These are phyloP conservation scores for Calonectris borealis DNA, from an alignment of 2,113 vertebrate genomes.

Conservation along the genomic window DNA sequence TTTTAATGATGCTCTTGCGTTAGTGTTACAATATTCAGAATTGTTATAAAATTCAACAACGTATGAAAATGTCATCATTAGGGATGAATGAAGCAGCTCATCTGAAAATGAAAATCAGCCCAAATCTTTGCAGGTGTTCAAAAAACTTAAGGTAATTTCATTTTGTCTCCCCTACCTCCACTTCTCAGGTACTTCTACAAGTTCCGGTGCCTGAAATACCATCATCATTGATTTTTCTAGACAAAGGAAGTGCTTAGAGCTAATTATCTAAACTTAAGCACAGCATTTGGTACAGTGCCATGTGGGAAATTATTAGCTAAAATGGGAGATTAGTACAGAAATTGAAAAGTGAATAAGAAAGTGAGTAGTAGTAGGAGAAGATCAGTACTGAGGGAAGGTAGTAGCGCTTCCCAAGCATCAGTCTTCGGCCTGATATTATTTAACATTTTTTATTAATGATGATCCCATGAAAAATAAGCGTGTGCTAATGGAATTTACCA, in stretches of 20 bases:
- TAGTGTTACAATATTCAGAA: constrained; percentile 40
- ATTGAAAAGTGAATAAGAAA: not conserved
- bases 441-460: constrained; percentile 12
- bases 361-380: not conserved
- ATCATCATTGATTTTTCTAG: constrained; percentile 38
- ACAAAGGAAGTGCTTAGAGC: constrained; percentile 36
- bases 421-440: not conserved
- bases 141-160: not conserved
- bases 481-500: constrained; percentile 27
- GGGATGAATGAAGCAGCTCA: constrained; percentile 31
- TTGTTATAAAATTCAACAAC: constrained; percentile 60
- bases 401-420: not conserved
- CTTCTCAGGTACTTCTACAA: constrained; percentile 9
- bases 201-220: not conserved
- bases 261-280: constrained; percentile 29
- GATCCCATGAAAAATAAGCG: not conserved
- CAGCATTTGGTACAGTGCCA: not conserved
- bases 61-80: constrained; percentile 42
- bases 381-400: not conserved
- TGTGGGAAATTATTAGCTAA: constrained; percentile 26
- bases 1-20: constrained; percentile 43
- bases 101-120: not conserved
- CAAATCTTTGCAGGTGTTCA: not conserved
- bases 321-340: not conserved
- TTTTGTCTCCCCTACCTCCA: not conserved